A percentile compares a stretch with the other conserved stretches of the same genome.
These are phyloP conservation scores for Aphelinus atriplicis DNA, from an alignment of 1,140 invertebrate genomes.

Conservation along the genomic window DNA sequence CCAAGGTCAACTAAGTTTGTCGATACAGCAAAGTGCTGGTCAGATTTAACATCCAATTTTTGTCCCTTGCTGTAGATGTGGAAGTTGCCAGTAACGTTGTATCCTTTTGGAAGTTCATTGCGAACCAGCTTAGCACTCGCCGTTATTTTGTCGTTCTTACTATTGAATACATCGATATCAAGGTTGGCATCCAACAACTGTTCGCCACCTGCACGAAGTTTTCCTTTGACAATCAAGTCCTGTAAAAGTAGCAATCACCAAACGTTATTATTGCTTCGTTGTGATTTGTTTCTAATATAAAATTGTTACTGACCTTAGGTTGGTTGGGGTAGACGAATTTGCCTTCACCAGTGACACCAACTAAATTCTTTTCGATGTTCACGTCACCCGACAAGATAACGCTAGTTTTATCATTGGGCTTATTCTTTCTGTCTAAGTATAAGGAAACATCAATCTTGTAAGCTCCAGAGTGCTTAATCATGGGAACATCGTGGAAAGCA, in stretches of 20 bases:
- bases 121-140: slow-evolving; percentile 53
- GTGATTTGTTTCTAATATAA: neutral
- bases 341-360: slow-evolving; percentile 67
- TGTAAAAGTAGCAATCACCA: slow-evolving; percentile 44
- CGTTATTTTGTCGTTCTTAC: slow-evolving; percentile 72
- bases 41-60: slow-evolving; percentile 60
- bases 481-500: slow-evolving; percentile 57
- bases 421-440: slow-evolving; percentile 76
- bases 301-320: slow-evolving; percentile 65
- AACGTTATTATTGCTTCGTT: neutral
- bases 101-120: slow-evolving; percentile 50
- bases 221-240: slow-evolving; percentile 67
- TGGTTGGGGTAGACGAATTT: slow-evolving; percentile 74
- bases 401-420: slow-evolving; percentile 73
- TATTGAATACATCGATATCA: slow-evolving; percentile 72
- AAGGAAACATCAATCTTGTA: slow-evolving; percentile 67
- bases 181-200: slow-evolving; percentile 63
- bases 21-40: slow-evolving; percentile 52
- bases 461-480: slow-evolving; percentile 57
- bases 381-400: slow-evolving; percentile 65
- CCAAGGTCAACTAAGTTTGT: slow-evolving; percentile 54
- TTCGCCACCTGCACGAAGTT: slow-evolving; percentile 60
- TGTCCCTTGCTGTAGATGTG: slow-evolving; percentile 63
- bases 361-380: slow-evolving; percentile 61
- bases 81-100: slow-evolving; percentile 57